These are phyloP conservation scores for Argya squamiceps DNA, from an alignment of 2,797 vertebrate species.

Conservation along the genomic window DNA sequence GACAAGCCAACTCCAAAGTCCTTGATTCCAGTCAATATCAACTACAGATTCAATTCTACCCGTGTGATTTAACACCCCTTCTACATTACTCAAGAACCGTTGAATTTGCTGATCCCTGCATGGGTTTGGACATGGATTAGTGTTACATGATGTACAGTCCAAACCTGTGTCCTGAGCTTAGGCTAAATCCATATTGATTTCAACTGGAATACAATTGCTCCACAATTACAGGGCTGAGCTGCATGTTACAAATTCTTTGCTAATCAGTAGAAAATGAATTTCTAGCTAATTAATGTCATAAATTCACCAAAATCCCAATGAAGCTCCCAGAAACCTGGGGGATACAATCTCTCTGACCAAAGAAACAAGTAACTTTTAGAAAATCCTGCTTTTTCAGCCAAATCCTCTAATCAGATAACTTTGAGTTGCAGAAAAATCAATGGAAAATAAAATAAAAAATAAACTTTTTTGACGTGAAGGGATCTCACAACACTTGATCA, in stretches of 20 bases:
- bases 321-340: background rate
- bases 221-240: background rate
- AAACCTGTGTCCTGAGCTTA: background rate
- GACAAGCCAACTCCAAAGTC: background rate
- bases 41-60: background rate
- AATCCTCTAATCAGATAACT: background rate
- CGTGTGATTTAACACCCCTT: background rate
- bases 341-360: background rate
- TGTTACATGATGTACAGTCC: background rate
- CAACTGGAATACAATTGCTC: background rate
- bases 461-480: background rate
- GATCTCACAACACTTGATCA: background rate
- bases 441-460: background rate
- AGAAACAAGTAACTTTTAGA: background rate
- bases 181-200: constrained; percentile 9
- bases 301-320: background rate
- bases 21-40: background rate
- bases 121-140: background rate
- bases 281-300: background rate
- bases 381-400: background rate
- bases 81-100: background rate
- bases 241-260: background rate
- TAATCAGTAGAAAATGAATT: background rate
- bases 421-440: background rate
- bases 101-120: background rate